Percentiles rank a stretch among this genome's conserved stretches.
phyloP scores from a whole-genome alignment of 2,888 invertebrate species.

The Nemoura dubitans region DNA sequence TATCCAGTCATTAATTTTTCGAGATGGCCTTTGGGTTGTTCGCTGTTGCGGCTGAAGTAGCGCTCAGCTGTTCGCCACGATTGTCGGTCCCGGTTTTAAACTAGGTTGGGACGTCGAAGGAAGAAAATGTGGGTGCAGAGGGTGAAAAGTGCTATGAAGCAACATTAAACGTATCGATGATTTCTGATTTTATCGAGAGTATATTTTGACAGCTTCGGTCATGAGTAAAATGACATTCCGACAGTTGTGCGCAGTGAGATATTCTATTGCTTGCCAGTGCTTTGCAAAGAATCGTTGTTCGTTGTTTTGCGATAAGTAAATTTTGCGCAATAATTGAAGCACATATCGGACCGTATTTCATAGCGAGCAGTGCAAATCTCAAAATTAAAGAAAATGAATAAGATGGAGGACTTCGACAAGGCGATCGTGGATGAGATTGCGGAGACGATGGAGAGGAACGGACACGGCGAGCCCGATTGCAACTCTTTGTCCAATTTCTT shows the following conservation, averaged over 20 bases:
- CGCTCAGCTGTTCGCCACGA: not conserved
- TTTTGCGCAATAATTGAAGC: no score
- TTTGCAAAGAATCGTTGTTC: no score
- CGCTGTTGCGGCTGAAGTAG: not conserved
- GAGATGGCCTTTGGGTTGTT: not conserved
- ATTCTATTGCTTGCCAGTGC: no score
- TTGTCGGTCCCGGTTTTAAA: not conserved
- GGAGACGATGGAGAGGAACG: constrained; percentile 30
- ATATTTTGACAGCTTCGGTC: no score
- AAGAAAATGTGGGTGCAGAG: not conserved
- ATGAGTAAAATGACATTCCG: no score
- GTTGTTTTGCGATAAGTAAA: no score
- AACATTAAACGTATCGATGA: no score
- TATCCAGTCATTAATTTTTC: not conserved
- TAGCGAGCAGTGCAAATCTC: not conserved
- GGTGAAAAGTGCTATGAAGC: no score
- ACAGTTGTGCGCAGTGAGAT: no score
- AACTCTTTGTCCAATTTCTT: constrained; percentile 38
- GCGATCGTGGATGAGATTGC: constrained; percentile 29
- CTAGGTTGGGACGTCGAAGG: not conserved
- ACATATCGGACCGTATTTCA: no score
- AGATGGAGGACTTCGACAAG: constrained; percentile 10
- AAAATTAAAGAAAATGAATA: not conserved
- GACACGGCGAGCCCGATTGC: constrained; percentile 23
- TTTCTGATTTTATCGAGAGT: no score